Base-by-base conservation (phyloP, 2,113 vertebrate genomes). In the Labeo catla region DNA sequence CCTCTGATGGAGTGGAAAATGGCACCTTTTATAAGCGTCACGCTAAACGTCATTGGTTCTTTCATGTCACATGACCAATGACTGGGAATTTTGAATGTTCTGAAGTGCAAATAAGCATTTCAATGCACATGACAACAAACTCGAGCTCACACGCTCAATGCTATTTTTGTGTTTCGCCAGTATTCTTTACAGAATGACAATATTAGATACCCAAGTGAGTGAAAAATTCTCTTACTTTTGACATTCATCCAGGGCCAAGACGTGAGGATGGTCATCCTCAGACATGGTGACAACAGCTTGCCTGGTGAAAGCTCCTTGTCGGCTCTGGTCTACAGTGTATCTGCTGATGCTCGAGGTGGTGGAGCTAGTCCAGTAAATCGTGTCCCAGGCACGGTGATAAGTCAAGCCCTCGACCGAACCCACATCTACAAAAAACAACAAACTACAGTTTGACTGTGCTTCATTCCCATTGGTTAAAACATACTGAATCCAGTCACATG, bases 371-470 rank as follows among this genome's bases (percentile, higher is more conserved):
- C 98, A 99, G 89, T 98, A 99, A 7, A 99, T 91, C 0, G 97
- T 96, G 92, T 99, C 98, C 98, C 97, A 99, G n/a, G 96, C 96
- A 79, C 94, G 93, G 80, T 99, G 98, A 89, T 99, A 99, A 23
- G 98, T 97, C 90, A 99, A 95, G 13, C 98, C 98, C 89, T 99
- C 98, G 39, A 99, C 98, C 36, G 98, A 99, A 10, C 97, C 98
- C 36, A 98, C 98, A 93, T 97, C 98, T 99, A 91, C 68, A 87
- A 80, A 91, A 87, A 80, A 0, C 91, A 80, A 77, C 13, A 45
- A 39, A 80, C 4, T 52, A 1, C 49, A 72, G 15, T 6, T 45
- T 43, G 19, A 73, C 43, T 13, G 21, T 76, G 47, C 19, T 76
- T 73, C 70, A 45, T n/a, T 73, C 39, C 4, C 70, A 73, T 5